Evolutionary conservation across 2,888 invertebrate genomes (phyloP).

Genomic region (Ceratothoa steindachneri): DNA sequence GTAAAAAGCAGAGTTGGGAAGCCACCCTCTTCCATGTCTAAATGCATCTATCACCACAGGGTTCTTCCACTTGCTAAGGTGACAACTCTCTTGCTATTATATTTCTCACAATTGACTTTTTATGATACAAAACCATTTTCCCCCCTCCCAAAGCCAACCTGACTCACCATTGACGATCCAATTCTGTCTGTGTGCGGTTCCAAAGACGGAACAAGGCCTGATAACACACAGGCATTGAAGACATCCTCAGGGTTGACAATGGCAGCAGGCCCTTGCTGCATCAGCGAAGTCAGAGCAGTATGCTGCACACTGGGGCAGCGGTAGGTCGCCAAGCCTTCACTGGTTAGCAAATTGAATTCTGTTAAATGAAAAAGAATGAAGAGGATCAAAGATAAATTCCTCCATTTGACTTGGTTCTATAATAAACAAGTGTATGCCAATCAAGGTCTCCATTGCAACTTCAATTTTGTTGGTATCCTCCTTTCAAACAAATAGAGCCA

Average conservation of each 20-base stretch:
- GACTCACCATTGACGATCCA: conserved; percentile 23
- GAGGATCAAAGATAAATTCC: not conserved
- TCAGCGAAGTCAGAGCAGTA: conserved; percentile 24
- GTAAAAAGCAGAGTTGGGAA: too few species aligned
- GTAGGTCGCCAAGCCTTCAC: conserved; percentile 34
- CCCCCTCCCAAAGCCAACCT: too few species aligned
- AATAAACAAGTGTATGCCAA: too few species aligned
- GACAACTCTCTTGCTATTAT: too few species aligned
- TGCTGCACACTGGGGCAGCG: conserved; percentile 42
- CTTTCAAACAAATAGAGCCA: too few species aligned
- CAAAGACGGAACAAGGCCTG: conserved; percentile 36
- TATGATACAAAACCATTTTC: too few species aligned
- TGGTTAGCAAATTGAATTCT: conserved; percentile 38
- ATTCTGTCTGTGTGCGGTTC: not conserved
- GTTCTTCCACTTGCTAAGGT: too few species aligned
- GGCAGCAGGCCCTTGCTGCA: conserved; percentile 35
- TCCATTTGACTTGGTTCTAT: not conserved
- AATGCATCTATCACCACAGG: too few species aligned
- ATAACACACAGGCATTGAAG: conserved; percentile 30
- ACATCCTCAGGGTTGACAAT: conserved; percentile 34
- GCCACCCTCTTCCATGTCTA: too few species aligned
- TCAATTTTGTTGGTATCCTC: too few species aligned
- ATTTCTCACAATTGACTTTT: too few species aligned
- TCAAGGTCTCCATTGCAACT: too few species aligned
- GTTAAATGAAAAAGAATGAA: not conserved